A percentile compares a stretch with the other conserved stretches of the same genome.
These are phyloP conservation scores for Otis tarda DNA, from an alignment of 2,113 vertebrate species.

Conservation along the genomic window DNA sequence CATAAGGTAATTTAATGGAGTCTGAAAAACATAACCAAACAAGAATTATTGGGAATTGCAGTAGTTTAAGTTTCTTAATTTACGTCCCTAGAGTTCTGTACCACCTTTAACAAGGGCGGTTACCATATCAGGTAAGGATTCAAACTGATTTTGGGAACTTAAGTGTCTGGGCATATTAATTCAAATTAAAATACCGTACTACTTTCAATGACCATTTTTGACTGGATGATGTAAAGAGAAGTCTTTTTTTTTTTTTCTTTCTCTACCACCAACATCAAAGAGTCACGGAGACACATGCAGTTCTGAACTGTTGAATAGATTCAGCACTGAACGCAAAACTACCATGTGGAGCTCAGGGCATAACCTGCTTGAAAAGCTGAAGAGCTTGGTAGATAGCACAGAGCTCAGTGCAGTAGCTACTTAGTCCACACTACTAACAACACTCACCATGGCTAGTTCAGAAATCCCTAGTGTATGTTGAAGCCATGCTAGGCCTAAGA, in stretches of 20 bases:
- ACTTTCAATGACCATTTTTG: background rate
- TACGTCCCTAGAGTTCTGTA: background rate
- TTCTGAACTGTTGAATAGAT: background rate
- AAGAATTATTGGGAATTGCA: background rate
- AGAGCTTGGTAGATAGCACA: background rate
- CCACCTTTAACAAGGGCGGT: background rate
- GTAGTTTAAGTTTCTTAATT: background rate
- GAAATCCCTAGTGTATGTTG: background rate
- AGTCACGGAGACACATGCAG: background rate
- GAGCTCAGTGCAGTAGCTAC: background rate
- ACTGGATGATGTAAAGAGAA: background rate
- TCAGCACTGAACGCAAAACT: background rate
- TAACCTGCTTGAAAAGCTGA: background rate
- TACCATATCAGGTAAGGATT: background rate
- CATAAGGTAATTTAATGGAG: background rate
- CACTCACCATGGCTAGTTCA: rapidly evolving
- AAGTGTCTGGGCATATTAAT: background rate
- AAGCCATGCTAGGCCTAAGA: background rate
- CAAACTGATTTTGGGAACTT: background rate
- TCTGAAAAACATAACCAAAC: background rate
- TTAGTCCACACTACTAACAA: background rate
- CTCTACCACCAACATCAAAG: background rate
- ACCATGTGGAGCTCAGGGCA: background rate
- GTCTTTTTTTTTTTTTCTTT: background rate
- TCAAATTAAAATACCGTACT: background rate